Evolutionary conservation across 2,113 vertebrate species (phyloP).

Genomic region (Crypturellus undulatus): DNA sequence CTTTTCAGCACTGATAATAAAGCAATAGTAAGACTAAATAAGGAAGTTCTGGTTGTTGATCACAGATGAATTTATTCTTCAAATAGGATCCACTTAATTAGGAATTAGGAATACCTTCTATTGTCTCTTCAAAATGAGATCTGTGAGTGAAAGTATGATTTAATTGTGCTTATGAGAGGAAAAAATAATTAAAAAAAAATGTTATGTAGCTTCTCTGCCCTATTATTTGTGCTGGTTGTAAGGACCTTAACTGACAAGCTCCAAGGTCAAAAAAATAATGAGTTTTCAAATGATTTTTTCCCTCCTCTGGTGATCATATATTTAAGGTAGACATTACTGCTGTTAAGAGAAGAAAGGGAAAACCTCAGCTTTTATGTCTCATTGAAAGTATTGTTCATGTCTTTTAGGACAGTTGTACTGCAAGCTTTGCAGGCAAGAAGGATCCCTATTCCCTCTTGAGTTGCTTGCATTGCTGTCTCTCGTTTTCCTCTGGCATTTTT

Average conservation of each 20-base stretch:
- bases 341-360: slow-evolving; percentile 45
- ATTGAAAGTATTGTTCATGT: not conserved
- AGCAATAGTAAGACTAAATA: not conserved
- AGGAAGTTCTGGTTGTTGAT: not conserved
- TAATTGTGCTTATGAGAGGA: not conserved
- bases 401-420: not conserved
- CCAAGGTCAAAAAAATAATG: no score
- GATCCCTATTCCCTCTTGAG: no score
- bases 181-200: not conserved
- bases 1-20: not conserved
- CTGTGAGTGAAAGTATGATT: not conserved
- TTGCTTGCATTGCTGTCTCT: not conserved
- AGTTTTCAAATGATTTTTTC: not conserved
- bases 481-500: not conserved
- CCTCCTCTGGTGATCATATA: not conserved
- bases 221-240: not conserved
- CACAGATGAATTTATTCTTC: not conserved
- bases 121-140: not conserved
- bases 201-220: not conserved
- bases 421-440: not conserved
- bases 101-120: rapidly evolving
- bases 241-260: not conserved
- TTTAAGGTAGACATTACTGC: not conserved
- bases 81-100: not conserved
- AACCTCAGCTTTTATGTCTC: not conserved